Conservation (phyloP, 2,797 vertebrate genomes). For the Melanotaenia nigrans region DNA sequence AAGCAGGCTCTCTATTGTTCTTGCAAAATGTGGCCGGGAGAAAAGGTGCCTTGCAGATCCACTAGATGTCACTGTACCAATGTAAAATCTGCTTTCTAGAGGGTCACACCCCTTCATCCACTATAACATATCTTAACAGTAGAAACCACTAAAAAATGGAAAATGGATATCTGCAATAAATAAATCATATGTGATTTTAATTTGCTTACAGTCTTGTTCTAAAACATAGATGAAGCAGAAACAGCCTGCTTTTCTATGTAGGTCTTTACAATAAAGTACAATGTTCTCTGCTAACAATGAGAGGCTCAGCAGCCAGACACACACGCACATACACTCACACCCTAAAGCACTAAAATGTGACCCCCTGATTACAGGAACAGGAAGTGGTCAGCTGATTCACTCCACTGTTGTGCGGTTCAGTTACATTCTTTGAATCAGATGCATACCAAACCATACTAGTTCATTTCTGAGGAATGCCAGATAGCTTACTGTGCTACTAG, state of each 20-base stretch:
- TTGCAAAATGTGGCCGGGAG: conserved; percentile 58
- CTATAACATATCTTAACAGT: conserved; percentile 3
- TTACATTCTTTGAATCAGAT: conserved; percentile 56
- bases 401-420: conserved; percentile 17
- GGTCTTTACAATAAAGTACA: conserved; percentile 26
- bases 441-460: conserved; percentile 19
- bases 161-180: conserved; percentile 1
- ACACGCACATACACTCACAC: not conserved
- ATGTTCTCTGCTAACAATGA: conserved; percentile 48
- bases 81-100: conserved; percentile 17
- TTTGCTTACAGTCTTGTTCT: conserved; percentile 1
- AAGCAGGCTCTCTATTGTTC: conserved; percentile 81
- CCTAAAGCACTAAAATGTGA: conserved; percentile 48
- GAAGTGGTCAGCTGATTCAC: conserved; percentile 66
- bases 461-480: conserved; percentile 19
- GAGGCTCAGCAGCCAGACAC: conserved; percentile 31
- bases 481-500: not conserved
- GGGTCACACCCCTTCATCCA: conserved; percentile 54
- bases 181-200: not conserved
- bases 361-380: conserved; percentile 40
- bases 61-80: conserved; percentile 74
- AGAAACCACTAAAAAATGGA: conserved; percentile 15
- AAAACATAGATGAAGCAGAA: not conserved
- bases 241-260: not conserved
- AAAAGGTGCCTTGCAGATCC: conserved; percentile 47